Base-by-base conservation (phyloP, 2,888 invertebrate genomes). In the Eupithecia abbreviata region DNA sequence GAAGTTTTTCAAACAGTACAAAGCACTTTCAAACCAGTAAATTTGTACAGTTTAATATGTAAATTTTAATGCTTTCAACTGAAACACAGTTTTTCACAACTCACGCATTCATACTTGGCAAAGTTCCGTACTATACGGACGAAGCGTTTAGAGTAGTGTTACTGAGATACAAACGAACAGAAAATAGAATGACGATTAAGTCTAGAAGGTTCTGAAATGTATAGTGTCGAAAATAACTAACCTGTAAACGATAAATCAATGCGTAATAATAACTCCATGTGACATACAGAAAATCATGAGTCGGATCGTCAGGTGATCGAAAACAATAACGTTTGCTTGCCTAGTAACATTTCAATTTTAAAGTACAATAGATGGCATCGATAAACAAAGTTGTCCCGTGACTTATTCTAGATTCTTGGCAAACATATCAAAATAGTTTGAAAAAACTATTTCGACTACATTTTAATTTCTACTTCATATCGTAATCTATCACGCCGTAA, bases 91-190 rank as follows among this genome's bases (percentile, higher is more conserved):
- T 82, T 85, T 85, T 85, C 76, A 84, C 86, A 85, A 86, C 87
- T 87, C 85, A 86, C 82, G 82, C 82, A 84, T 83, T 85, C 85
- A 87, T 86, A 88, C 87, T 93, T 93, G 93, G 93, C 93, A 93
- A 83, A 88, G 90, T 81, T 90, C 83, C 45, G 84, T 89, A 89
- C 90, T 89, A 62, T 89, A 86, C 89, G 89, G 87, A 86, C 87
- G 85, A 85, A 87, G 88, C 89, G 90, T 88, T 89, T 86, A 88
- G 82, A 85, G 86, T 86, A 85, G 84, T 65, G 86, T 87, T 83
- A 83, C 84, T 84, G 81, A 83, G 84, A 89, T 86, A 86, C 81
- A 83, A 81, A 84, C 84, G 84, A 85, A 86, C 86, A 84, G 84
- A 62, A 62, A 89, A 89, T 90, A 90, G 89, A 89, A 85, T 81